Evolutionary conservation across 2,113 vertebrate genomes (phyloP).

Genomic region (Spermophilus dauricus): DNA sequence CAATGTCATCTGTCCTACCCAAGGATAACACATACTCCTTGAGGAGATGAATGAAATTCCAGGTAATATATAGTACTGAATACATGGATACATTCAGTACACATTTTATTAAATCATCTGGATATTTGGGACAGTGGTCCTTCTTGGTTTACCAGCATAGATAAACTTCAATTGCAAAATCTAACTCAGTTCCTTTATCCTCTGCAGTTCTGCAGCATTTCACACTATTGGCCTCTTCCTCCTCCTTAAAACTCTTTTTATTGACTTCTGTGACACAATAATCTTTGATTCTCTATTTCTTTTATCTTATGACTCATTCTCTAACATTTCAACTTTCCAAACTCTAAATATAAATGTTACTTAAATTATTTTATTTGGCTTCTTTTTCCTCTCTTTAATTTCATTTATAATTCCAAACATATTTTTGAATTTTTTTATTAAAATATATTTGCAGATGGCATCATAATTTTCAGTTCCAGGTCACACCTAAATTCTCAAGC

Average conservation of each 20-base stretch:
- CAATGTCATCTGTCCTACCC: background rate
- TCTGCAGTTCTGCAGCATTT: background rate
- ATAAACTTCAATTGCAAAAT: background rate
- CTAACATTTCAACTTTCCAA: conserved; percentile 40
- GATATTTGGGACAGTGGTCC: background rate
- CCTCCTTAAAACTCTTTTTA: conserved; percentile 24
- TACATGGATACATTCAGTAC: background rate
- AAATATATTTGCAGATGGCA: background rate
- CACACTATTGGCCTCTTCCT: background rate
- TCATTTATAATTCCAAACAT: background rate
- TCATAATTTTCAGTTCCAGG: background rate
- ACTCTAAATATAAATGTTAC: conserved; percentile 30
- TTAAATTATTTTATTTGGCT: conserved; percentile 52
- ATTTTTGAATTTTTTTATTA: background rate
- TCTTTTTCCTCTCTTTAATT: background rate
- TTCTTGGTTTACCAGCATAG: background rate
- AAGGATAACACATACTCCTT: background rate
- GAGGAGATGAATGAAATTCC: background rate
- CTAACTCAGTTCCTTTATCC: background rate
- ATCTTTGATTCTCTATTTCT: background rate
- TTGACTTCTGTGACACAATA: background rate
- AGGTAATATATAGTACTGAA: background rate
- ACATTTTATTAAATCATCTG: background rate
- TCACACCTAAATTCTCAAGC: background rate
- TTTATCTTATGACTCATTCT: conserved; percentile 21